Percentiles rank a stretch among this genome's conserved stretches.
Conservation (phyloP, 2,113 vertebrate species). For the Megaptera novaeangliae region DNA sequence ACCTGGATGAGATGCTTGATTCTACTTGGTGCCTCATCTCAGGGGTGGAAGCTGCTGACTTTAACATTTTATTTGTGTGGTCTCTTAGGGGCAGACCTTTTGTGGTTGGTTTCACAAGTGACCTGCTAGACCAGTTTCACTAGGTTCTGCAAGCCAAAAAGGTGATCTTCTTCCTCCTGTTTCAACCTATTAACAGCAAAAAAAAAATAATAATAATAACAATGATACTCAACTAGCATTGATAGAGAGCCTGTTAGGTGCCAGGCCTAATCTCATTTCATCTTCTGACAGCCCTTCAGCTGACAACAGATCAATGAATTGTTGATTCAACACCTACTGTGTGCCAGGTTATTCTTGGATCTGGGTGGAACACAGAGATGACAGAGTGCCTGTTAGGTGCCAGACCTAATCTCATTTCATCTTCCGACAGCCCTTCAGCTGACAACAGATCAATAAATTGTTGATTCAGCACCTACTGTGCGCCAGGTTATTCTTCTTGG, state of each 20-base stretch:
- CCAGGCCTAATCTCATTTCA: background rate
- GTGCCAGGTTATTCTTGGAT: background rate
- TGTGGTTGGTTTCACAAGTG: slow-evolving; percentile 25
- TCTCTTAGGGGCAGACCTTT: background rate
- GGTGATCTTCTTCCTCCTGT: background rate
- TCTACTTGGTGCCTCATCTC: background rate
- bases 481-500: background rate
- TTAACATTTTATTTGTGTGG: background rate
- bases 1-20: background rate
- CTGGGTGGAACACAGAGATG: background rate
- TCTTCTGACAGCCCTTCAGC: background rate
- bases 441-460: background rate
- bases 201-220: background rate
- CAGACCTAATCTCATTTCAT: background rate
- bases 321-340: background rate
- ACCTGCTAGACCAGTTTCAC: slow-evolving; percentile 36
- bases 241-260: background rate
- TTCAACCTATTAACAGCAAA: background rate
- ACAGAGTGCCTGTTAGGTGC: background rate
- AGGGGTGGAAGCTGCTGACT: slow-evolving; percentile 42
- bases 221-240: background rate
- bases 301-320: background rate
- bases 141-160: background rate
- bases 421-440: background rate
- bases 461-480: background rate